phyloP scores from a whole-genome alignment of 2,797 vertebrate species.

The Anisognathus igniventris region DNA sequence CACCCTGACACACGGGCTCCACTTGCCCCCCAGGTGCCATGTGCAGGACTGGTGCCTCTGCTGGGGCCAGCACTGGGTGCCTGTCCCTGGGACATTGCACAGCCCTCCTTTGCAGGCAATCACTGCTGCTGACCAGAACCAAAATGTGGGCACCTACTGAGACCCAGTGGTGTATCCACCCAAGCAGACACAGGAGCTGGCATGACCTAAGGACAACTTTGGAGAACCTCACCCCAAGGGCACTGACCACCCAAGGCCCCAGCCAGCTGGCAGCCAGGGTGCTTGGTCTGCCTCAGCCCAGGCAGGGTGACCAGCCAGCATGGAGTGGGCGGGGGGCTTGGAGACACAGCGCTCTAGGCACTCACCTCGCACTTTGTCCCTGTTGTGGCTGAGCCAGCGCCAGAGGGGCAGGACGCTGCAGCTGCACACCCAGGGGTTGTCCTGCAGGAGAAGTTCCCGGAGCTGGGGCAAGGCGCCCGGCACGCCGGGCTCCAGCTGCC shows the following conservation, averaged over 20 bases:
- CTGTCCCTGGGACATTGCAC: background rate
- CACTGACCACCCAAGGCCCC: background rate
- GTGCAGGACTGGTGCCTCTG: background rate
- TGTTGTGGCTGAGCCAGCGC: constrained; percentile 69
- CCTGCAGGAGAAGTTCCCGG: constrained; percentile 51
- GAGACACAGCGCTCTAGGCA: background rate
- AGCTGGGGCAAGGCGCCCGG: constrained; percentile 45
- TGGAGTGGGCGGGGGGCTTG: accelerated
- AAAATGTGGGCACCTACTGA: background rate
- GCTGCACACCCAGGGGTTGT: constrained; percentile 76
- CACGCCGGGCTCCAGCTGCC: constrained; percentile 15
- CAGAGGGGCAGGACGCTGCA: constrained; percentile 72
- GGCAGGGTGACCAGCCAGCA: accelerated
- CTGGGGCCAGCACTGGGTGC: background rate
- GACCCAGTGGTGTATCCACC: background rate
- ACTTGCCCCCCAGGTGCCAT: background rate
- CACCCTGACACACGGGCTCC: background rate
- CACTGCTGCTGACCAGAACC: background rate
- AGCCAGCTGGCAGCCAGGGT: background rate
- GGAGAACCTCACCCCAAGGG: accelerated
- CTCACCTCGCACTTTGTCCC: constrained; percentile 69
- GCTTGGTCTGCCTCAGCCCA: background rate
- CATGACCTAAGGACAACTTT: background rate
- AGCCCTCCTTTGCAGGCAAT: background rate
- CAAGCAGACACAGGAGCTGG: background rate